These are phyloP conservation scores for Phalacrocorax brasilianus DNA, from an alignment of 2,113 vertebrate genomes.

Conservation along the genomic window DNA sequence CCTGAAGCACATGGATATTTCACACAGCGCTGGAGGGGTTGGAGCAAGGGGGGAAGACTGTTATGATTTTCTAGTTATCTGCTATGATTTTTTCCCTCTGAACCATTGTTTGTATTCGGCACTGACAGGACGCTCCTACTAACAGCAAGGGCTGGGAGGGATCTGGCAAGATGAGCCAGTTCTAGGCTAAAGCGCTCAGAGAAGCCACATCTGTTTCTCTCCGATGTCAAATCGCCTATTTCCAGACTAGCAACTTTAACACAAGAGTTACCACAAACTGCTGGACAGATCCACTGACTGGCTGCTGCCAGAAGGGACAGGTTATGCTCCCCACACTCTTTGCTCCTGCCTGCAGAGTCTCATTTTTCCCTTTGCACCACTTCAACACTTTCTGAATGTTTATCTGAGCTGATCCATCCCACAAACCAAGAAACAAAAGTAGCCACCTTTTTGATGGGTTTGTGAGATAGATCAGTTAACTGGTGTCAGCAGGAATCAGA, in stretches of 20 bases:
- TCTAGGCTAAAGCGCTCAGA: not conserved
- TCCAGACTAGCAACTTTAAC: not conserved
- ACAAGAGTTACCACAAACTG: not conserved
- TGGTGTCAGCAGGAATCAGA: not conserved
- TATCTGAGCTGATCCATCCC: not conserved
- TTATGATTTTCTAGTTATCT: not conserved
- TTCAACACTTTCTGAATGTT: not conserved
- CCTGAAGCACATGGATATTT: not conserved
- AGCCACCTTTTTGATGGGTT: not conserved
- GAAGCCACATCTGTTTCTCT: not conserved
- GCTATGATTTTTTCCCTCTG: not conserved
- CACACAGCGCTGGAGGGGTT: not conserved
- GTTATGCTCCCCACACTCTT: not conserved
- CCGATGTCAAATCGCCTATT: not conserved
- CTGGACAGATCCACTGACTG: not conserved
- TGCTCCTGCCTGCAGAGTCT: not conserved
- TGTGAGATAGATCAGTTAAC: not conserved
- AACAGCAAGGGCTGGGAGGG: not conserved
- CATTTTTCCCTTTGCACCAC: not conserved
- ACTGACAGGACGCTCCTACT: not conserved
- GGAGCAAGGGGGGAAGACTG: rapidly evolving
- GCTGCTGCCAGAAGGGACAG: not conserved
- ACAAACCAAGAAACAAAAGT: not conserved
- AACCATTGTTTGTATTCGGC: not conserved
- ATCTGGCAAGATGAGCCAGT: not conserved